Base-by-base conservation (phyloP, 2,888 invertebrate genomes). In the Mimachlamys varia region DNA sequence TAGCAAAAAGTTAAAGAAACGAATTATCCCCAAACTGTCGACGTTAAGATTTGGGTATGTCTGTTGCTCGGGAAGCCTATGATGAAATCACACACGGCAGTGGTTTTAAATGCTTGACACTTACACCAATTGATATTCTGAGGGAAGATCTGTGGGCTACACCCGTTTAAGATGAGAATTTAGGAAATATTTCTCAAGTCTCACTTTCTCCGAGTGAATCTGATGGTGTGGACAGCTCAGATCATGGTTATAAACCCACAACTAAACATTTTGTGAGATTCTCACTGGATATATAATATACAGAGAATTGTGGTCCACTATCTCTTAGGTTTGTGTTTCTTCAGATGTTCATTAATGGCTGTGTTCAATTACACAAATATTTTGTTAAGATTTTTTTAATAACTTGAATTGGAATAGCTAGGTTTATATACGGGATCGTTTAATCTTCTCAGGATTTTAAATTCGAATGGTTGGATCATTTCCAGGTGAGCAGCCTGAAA, bases 361-460 rank as follows among this genome's bases (percentile, higher is more conserved):
- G 44, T 44, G 13, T 33, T 76, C 22, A 22, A 7, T 76, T 27
- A 76, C 76, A 76, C 17, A 76, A 76, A 33, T 76, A 76, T 76
- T 33, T 22, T 62, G 44, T 44, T n/a, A 22, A 62, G 1, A 33
- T 76, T 76, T 76, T 33, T 76, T 76, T 33, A 76, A 27, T 76
- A 27, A 33, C 76, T 76, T 76, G 13, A 33, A 22, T 12, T 76
- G 33, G 76, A 76, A 22, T 33, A 33, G 76, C 76, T 33, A 1
- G 76, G 27, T 27, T 27, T 76, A 15, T 22, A 76, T 1, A 76
- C 17, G 27, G n/a, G 62, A 27, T 27, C 10, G 7, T n/a, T 62
- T 76, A 76, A 76, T 76, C 76, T 27, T 76, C 76, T 76, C 27
- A 7, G 76, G 76, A 76, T 27, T 76, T 76, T 33, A 76, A 76